These are phyloP conservation scores for Drosophila pruinosa DNA, from an alignment of 1,140 invertebrate genomes.

Conservation along the genomic window DNA sequence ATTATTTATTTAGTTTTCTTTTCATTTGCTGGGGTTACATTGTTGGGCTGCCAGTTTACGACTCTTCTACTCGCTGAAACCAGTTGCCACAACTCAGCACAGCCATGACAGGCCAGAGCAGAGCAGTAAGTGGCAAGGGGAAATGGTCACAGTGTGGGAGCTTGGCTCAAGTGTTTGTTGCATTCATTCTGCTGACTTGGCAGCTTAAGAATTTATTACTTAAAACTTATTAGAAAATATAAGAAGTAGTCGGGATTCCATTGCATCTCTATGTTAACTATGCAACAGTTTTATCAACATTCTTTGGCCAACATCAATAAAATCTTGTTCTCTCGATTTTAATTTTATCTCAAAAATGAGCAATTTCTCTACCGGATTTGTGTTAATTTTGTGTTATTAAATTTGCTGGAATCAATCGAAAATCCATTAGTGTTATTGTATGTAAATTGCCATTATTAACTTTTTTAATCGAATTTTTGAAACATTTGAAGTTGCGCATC, in stretches of 20 bases:
- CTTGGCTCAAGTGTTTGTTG: not conserved
- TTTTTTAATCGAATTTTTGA: too few relatives aligned
- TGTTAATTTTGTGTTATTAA: too few relatives aligned
- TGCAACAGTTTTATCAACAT: not conserved
- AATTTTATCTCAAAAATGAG: too few relatives aligned
- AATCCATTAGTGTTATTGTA: too few relatives aligned
- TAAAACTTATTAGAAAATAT: not conserved
- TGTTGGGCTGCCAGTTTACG: slow-evolving; percentile 1
- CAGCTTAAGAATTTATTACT: not conserved
- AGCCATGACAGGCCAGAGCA: not conserved
- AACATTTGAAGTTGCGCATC: too few relatives aligned
- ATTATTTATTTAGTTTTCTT: slow-evolving; percentile 16
- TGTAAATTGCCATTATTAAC: too few relatives aligned
- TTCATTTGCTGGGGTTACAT: slow-evolving; percentile 8
- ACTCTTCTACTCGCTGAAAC: not conserved
- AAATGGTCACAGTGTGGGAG: not conserved
- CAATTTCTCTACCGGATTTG: too few relatives aligned
- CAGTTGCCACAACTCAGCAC: not conserved
- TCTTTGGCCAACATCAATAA: not conserved
- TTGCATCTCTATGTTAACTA: not conserved
- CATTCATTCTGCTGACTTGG: not conserved
- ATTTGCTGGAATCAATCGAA: too few relatives aligned
- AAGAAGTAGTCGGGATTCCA: not conserved
- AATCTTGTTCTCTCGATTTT: not conserved
- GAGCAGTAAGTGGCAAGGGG: not conserved